These are phyloP conservation scores for Eudemis profundana DNA, from an alignment of 2,888 invertebrate genomes.

Conservation along the genomic window DNA sequence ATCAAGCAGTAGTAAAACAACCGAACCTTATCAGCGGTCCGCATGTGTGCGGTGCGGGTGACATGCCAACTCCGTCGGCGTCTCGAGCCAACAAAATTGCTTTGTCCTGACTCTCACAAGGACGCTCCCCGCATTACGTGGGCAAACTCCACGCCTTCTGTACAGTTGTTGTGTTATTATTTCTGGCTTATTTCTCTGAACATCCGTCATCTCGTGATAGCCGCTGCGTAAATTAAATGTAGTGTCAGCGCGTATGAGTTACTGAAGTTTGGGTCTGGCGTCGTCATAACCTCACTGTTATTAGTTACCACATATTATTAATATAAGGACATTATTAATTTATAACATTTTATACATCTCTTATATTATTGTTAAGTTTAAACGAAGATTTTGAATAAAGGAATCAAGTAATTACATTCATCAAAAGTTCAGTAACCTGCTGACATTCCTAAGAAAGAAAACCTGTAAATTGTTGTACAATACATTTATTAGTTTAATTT, in stretches of 20 bases:
- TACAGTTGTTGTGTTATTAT: constrained; percentile 59
- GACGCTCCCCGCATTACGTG: constrained; percentile 64
- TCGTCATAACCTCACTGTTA: background rate
- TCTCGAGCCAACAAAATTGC: constrained; percentile 71
- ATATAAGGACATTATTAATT: too few relatives aligned
- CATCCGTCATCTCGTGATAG: constrained; percentile 47
- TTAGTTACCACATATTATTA: background rate
- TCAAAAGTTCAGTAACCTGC: too few relatives aligned
- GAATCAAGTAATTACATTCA: too few relatives aligned
- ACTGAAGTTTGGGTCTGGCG: background rate
- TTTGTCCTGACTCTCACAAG: constrained; percentile 68
- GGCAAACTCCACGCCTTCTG: constrained; percentile 54
- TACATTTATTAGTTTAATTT: constrained; percentile 24
- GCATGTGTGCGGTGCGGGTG: constrained; percentile 66
- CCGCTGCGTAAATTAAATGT: constrained; percentile 31
- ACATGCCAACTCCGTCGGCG: constrained; percentile 68
- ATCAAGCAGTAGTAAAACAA: constrained; percentile 35
- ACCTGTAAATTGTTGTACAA: background rate
- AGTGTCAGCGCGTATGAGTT: background rate
- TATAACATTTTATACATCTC: too few relatives aligned
- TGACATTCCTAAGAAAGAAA: too few relatives aligned
- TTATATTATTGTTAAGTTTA: too few relatives aligned
- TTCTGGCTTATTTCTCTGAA: constrained; percentile 56
- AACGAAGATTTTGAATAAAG: too few relatives aligned
- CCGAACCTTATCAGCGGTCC: constrained; percentile 63